A percentile compares a stretch with the other conserved stretches of the same genome.
Evolutionary conservation across 92 coral and sea anemone genomes (phyloP).

Genomic region (Ricordea florida): DNA sequence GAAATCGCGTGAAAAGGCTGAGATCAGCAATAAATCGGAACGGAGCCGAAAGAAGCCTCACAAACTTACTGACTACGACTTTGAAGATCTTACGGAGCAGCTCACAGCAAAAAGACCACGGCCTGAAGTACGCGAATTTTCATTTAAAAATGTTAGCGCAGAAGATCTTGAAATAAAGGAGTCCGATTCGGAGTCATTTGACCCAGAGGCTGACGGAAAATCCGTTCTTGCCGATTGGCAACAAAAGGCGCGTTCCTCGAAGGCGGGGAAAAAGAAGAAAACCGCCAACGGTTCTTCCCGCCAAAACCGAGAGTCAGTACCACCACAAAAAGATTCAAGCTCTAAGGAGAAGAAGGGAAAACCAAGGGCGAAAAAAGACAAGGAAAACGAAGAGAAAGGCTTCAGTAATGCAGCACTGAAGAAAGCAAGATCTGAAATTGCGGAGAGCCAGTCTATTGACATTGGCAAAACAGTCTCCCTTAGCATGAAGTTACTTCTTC

Average conservation of each 20-base stretch:
- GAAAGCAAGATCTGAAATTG: conserved; percentile 28
- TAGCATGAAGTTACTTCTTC: conserved; percentile 24
- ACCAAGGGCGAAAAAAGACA: not conserved
- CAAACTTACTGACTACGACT: conserved; percentile 24
- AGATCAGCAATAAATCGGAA: conserved; percentile 30
- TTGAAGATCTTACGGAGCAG: conserved; percentile 14
- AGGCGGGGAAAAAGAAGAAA: conserved; percentile 14
- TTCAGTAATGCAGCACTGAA: conserved; percentile 8
- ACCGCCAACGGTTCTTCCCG: conserved; percentile 25
- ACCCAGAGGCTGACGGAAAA: conserved; percentile 3
- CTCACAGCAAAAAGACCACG: conserved; percentile 10
- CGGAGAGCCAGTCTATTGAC: conserved; percentile 22
- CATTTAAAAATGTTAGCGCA: conserved; percentile 22
- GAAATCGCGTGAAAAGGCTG: conserved; percentile 34
- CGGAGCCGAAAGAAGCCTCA: conserved; percentile 33
- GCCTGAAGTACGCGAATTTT: not conserved
- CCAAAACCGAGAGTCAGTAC: conserved; percentile 22
- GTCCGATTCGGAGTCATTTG: conserved; percentile 16
- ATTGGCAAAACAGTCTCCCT: conserved; percentile 15
- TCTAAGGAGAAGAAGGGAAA: conserved; percentile 5
- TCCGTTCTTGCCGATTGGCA: conserved; percentile 12
- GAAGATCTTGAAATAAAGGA: conserved; percentile 21
- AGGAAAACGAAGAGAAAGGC: conserved; percentile 5
- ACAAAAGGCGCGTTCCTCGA: conserved; percentile 14
- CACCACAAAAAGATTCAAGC: conserved; percentile 9